Conservation (phyloP, 2,113 vertebrate species). For the Corythornis madagascariensis region DNA sequence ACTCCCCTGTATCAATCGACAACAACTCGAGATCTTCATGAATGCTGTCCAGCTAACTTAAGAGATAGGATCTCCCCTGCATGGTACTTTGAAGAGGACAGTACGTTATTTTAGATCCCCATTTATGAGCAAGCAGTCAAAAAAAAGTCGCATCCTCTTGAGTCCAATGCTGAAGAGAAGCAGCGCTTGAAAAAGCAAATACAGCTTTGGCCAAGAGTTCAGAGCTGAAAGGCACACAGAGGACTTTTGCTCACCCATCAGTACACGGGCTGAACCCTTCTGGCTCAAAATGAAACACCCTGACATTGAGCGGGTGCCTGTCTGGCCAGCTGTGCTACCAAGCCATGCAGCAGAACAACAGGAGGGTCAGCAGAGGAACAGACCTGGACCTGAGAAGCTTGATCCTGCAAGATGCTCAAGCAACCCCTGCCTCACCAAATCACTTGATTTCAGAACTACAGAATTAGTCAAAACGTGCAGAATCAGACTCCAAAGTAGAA, state of each 20-base stretch:
- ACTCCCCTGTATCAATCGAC: background rate
- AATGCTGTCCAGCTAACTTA: background rate
- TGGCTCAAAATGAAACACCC: background rate
- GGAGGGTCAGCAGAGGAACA: background rate
- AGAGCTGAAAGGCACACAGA: background rate
- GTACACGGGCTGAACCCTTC: background rate
- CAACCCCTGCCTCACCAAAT: background rate
- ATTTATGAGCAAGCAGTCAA: background rate
- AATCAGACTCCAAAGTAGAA: background rate
- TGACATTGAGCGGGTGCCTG: accelerated
- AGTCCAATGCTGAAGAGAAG: background rate
- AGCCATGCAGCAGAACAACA: background rate
- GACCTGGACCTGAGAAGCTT: background rate
- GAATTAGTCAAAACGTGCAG: background rate
- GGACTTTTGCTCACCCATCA: background rate
- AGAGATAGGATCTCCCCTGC: background rate
- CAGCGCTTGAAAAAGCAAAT: background rate
- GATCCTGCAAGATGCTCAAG: background rate
- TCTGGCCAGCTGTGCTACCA: background rate
- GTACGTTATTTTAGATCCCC: background rate
- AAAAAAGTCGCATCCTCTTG: background rate
- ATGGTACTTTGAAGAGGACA: background rate
- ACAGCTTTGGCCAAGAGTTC: background rate
- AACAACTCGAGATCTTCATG: background rate
- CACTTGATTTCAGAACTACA: background rate